Base-by-base conservation (phyloP, 2,888 invertebrate genomes). In the Eremobia ochroleuca region DNA sequence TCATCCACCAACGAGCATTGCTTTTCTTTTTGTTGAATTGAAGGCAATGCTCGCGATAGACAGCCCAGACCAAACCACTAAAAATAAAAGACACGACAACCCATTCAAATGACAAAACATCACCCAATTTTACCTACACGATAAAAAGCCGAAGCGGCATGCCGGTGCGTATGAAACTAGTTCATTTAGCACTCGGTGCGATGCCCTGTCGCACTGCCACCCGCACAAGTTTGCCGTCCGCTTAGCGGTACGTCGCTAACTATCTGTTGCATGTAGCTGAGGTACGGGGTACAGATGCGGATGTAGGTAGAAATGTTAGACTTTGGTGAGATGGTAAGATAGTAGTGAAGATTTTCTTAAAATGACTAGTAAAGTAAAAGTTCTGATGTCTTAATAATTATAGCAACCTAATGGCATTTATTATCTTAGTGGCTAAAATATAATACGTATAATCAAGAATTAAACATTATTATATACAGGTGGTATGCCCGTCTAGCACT, bases 241-340 rank as follows among this genome's bases (percentile, higher is more conserved):
- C 93, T 96, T 96, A 96, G 96, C 95, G 92, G 87, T 87, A 88
- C 89, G 82, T 84, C 91, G 96, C 95, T 96, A 96, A 96, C 94
- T 90, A 91, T 90, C 87, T 93, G 93, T 92, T 93, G 92, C 88
- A 93, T 77, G 67, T 82, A 92, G 91, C 91, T 61, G 83, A 88
- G 8, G 31, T 21, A 61, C 8, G 58, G 34, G 9, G 21, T 31
- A 40, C 76, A 91, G 90, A 89, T 64, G 78, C 28, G 81, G n/a
- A 72, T 4, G 68, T 87, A 87, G 89, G 88, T 67, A 88, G n/a
- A 81, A 85, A 52, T 1, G 15, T 49, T 43, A 40, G 1, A 0
- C 18, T 25, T 46, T n/a, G 9, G 9, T 15, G 18, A 21, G n/a
- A n/a, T 52, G 11, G 1, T 52, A 49, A 21, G 5, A n/a, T 1